Evolutionary conservation across 2,797 vertebrate genomes (phyloP).

Genomic region (Acipenser oxyrinchus): DNA sequence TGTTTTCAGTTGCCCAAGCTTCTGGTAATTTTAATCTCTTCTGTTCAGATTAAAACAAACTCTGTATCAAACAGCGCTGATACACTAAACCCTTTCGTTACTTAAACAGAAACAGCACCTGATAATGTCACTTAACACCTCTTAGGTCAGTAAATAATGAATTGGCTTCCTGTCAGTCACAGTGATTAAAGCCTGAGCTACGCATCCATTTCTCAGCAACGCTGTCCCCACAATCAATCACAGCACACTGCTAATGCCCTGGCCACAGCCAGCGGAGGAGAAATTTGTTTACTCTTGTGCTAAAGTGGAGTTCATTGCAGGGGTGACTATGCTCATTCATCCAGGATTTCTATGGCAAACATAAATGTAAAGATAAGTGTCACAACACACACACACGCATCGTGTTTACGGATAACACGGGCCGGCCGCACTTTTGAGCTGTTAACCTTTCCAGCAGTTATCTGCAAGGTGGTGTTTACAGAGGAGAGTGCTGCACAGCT

Average conservation of each 20-base stretch:
- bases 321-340: constrained; percentile 43
- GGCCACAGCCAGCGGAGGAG: constrained; percentile 37
- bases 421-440: constrained; percentile 20
- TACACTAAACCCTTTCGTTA: constrained; percentile 44
- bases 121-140: constrained; percentile 58
- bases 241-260: constrained; percentile 41
- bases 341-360: constrained; percentile 42
- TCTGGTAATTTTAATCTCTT: constrained; percentile 33
- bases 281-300: constrained; percentile 53
- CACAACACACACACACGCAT: constrained; percentile 3
- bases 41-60: constrained; percentile 41
- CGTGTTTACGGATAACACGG: constrained; percentile 35
- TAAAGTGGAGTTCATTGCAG: constrained; percentile 39
- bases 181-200: constrained; percentile 54
- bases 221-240: constrained; percentile 39
- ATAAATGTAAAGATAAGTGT: constrained; percentile 42
- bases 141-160: constrained; percentile 47
- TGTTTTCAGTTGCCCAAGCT: constrained; percentile 42
- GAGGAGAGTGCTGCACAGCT: constrained; percentile 8
- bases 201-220: constrained; percentile 62
- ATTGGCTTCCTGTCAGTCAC: constrained; percentile 42
- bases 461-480: constrained; percentile 18
- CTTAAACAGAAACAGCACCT: constrained; percentile 54
- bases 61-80: constrained; percentile 50
- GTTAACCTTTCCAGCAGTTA: constrained; percentile 22